Conservation (phyloP, 2,797 vertebrate species). For the Cyclopterus lumpus region DNA sequence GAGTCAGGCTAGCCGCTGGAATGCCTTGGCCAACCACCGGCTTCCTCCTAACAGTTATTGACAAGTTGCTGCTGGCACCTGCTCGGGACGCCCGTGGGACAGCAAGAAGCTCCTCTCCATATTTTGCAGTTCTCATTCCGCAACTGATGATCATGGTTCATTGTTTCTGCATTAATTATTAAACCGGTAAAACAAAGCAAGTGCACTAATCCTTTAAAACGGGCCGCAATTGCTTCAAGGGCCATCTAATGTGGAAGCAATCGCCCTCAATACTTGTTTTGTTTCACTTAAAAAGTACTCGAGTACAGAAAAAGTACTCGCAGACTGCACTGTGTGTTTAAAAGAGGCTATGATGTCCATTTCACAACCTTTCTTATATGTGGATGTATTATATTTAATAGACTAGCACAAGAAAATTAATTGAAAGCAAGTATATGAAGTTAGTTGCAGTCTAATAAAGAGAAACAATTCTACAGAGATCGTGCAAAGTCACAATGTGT, state of each 20-base stretch:
- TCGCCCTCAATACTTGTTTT: background rate
- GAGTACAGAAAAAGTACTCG: background rate
- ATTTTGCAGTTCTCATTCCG: background rate
- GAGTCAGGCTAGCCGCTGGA: slow-evolving; percentile 75
- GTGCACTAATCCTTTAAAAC: background rate
- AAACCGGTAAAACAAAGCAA: background rate
- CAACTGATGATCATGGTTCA: background rate
- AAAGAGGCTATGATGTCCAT: background rate
- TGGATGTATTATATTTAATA: background rate
- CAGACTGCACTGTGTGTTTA: background rate
- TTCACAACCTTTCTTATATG: background rate
- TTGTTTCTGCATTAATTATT: background rate
- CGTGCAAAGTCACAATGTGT: background rate
- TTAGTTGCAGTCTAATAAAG: background rate
- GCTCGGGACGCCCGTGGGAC: slow-evolving; percentile 45
- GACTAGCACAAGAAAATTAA: background rate
- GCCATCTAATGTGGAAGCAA: slow-evolving; percentile 4
- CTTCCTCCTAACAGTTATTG: slow-evolving; percentile 80
- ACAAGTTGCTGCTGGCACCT: slow-evolving; percentile 78
- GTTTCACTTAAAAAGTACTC: background rate
- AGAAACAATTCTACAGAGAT: background rate
- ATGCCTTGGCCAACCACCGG: slow-evolving; percentile 77
- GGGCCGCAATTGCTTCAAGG: background rate
- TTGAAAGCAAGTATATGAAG: background rate
- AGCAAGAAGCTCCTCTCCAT: slow-evolving; percentile 12